Evolutionary conservation across 2,797 vertebrate species (phyloP).

Genomic region (Triplophysa bombifrons): DNA sequence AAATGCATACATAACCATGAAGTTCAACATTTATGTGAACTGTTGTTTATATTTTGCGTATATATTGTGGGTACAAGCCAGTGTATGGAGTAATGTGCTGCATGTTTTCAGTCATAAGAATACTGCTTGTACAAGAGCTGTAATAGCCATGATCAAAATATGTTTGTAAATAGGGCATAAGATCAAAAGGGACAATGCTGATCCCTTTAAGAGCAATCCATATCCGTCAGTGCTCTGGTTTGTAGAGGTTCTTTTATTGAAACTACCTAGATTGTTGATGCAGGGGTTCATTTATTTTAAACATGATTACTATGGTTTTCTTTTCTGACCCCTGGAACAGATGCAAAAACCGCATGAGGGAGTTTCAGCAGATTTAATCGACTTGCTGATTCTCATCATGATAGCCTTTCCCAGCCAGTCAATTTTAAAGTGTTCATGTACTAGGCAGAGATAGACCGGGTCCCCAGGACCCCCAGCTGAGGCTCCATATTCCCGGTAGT

Average conservation of each 20-base stretch:
- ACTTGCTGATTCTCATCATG: slow-evolving; percentile 55
- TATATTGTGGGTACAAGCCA: background rate
- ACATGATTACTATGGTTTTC: slow-evolving; percentile 33
- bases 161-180: slow-evolving; percentile 21
- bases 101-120: slow-evolving; percentile 14
- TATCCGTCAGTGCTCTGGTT: slow-evolving; percentile 31
- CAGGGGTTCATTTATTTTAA: slow-evolving; percentile 38
- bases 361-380: slow-evolving; percentile 42
- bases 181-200: slow-evolving; percentile 17
- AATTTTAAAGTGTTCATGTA: slow-evolving; percentile 46
- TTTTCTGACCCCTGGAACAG: slow-evolving; percentile 68
- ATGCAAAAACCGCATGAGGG: slow-evolving; percentile 38
- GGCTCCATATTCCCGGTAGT: slow-evolving; percentile 49
- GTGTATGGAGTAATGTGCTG: background rate
- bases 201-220: slow-evolving; percentile 25
- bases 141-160: slow-evolving; percentile 34
- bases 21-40: background rate
- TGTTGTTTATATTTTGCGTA: background rate
- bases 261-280: slow-evolving; percentile 40
- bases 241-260: slow-evolving; percentile 38
- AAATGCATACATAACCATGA: background rate
- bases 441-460: slow-evolving; percentile 37
- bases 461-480: slow-evolving; percentile 36
- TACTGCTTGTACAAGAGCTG: background rate
- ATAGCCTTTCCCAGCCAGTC: slow-evolving; percentile 58